These are phyloP conservation scores for Pogona vitticeps DNA, from an alignment of 2,113 vertebrate genomes.

Conservation along the genomic window DNA sequence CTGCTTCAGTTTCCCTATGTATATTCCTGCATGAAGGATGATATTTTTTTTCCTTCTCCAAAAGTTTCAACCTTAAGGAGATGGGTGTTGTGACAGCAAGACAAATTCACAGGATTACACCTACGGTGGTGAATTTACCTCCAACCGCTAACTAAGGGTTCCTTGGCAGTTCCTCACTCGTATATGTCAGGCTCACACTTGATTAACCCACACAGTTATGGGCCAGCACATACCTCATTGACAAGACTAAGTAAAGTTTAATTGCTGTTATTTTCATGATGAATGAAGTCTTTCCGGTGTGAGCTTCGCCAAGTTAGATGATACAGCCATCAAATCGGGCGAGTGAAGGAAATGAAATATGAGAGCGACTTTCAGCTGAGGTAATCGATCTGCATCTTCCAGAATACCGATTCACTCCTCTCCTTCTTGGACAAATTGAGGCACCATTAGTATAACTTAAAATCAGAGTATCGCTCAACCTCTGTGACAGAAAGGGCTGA, in stretches of 20 bases:
- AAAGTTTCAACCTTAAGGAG: constrained; percentile 17
- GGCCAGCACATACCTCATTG: constrained; percentile 62
- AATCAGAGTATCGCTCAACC: constrained; percentile 65
- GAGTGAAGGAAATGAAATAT: constrained; percentile 67
- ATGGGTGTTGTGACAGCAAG: constrained; percentile 49
- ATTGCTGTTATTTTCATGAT: constrained; percentile 74
- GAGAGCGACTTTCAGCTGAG: constrained; percentile 70
- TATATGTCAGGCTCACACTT: constrained; percentile 60
- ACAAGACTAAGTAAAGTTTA: constrained; percentile 75
- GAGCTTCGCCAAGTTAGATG: constrained; percentile 67
- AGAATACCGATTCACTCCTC: not conserved
- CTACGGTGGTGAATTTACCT: constrained; percentile 56
- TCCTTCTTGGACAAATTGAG: constrained; percentile 69
- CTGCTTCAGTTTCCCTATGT: rapidly evolving
- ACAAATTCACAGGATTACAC: constrained; percentile 43
- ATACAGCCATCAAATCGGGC: constrained; percentile 67
- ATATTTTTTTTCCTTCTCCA: not conserved
- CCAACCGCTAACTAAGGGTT: constrained; percentile 46
- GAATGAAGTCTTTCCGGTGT: constrained; percentile 64
- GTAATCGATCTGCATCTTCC: constrained; percentile 55
- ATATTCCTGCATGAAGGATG: rapidly evolving
- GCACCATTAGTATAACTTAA: constrained; percentile 64
- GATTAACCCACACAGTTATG: constrained; percentile 69
- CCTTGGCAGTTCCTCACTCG: constrained; percentile 46
- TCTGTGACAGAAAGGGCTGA: constrained; percentile 55